These are phyloP conservation scores for Cydia amplana DNA, from an alignment of 1,140 invertebrate species.

Conservation along the genomic window DNA sequence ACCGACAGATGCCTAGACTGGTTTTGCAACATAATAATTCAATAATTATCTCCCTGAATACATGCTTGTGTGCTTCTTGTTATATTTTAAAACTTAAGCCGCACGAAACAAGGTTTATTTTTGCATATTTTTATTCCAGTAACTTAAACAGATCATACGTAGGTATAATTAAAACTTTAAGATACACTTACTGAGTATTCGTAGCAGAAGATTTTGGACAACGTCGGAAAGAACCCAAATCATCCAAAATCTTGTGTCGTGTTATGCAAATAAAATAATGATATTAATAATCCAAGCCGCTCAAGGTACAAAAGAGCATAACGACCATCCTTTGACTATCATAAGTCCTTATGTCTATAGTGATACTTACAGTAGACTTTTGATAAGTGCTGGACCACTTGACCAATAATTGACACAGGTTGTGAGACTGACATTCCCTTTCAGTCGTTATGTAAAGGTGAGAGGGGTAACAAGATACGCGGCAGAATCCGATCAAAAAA, in stretches of 20 bases:
- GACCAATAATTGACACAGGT: slow-evolving; percentile 5
- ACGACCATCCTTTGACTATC: too few relatives aligned
- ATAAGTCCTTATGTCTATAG: too few relatives aligned
- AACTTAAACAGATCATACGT: background rate
- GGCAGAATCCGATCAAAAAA: background rate
- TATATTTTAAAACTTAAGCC: background rate
- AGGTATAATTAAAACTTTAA: background rate
- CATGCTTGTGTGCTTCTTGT: background rate
- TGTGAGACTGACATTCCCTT: background rate
- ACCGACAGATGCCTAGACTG: slow-evolving; percentile 20
- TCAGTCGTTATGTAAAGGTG: slow-evolving; percentile 22
- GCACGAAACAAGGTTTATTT: background rate
- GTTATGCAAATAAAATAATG: too few relatives aligned
- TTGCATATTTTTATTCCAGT: background rate
- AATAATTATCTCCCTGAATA: background rate
- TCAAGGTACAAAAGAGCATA: too few relatives aligned
- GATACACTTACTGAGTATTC: too few relatives aligned
- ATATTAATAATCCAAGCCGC: too few relatives aligned
- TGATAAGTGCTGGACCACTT: background rate
- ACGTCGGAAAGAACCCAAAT: background rate
- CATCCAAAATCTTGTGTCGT: too few relatives aligned
- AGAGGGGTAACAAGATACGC: slow-evolving; percentile 8
- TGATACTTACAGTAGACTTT: too few relatives aligned
- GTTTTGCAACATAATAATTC: slow-evolving; percentile 7
- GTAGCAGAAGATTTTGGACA: too few relatives aligned